phyloP scores from a whole-genome alignment of 2,888 invertebrate genomes.

The Uloborus plumipes region DNA sequence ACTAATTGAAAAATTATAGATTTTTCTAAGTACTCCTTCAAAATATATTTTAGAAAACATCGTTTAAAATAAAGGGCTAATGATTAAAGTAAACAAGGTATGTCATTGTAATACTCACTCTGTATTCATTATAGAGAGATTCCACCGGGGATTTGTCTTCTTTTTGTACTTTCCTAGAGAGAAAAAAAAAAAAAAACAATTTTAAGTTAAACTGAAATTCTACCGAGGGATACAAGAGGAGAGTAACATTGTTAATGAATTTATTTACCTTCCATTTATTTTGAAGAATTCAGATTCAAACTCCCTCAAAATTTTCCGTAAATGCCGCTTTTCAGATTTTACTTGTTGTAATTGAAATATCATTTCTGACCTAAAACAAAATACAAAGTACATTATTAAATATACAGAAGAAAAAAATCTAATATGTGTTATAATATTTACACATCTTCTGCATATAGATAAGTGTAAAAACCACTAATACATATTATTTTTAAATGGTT shows the following conservation, averaged over 20 bases:
- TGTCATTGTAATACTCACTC: constrained; percentile 70
- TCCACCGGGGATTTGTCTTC: constrained; percentile 88
- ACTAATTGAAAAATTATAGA: no score
- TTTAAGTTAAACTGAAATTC: neutral
- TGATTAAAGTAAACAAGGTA: neutral
- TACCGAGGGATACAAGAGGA: neutral
- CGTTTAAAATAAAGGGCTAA: neutral
- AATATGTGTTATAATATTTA: no score
- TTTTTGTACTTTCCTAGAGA: constrained; percentile 80
- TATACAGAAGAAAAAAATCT: neutral
- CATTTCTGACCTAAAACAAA: constrained; percentile 76
- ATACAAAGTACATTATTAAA: neutral
- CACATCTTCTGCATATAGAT: no score
- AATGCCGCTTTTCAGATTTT: constrained; percentile 83
- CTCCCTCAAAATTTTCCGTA: constrained; percentile 85
- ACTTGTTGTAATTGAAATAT: constrained; percentile 79
- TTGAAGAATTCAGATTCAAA: constrained; percentile 88
- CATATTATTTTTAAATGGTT: no score
- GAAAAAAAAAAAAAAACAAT: constrained; percentile 9
- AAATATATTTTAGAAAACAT: neutral
- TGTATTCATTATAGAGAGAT: constrained; percentile 83
- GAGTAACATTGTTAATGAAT: neutral
- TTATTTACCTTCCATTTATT: constrained; percentile 75
- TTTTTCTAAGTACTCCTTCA: no score
- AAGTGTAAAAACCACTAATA: no score